These are phyloP conservation scores for Mythimna impura DNA, from an alignment of 2,888 invertebrate species.

Conservation along the genomic window DNA sequence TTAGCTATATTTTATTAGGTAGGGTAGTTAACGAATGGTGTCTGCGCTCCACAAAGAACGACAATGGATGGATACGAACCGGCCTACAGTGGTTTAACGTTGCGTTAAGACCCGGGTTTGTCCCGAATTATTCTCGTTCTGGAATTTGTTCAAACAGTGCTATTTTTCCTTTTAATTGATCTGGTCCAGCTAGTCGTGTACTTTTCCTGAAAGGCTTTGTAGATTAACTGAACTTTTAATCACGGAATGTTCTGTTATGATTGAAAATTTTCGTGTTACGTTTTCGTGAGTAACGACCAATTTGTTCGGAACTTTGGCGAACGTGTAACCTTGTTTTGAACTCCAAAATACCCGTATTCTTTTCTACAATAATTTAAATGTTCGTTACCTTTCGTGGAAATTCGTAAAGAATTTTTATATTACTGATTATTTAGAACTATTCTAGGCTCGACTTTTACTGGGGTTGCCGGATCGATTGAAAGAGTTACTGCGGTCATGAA, in stretches of 20 bases:
- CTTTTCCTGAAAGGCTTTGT: constrained; percentile 33
- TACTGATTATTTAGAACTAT: too few relatives aligned
- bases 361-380: not conserved
- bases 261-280: constrained; percentile 6
- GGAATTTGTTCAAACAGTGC: constrained; percentile 46
- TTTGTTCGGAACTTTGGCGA: not conserved
- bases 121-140: constrained; percentile 42
- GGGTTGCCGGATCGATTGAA: too few relatives aligned
- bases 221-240: constrained; percentile 54
- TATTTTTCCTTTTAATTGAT: constrained; percentile 47
- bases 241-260: constrained; percentile 26
- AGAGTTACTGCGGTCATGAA: too few relatives aligned
- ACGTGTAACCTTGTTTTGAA: constrained; percentile 11
- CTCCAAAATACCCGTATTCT: not conserved
- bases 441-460: too few relatives aligned
- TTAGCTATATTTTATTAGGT: constrained; percentile 56
- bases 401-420: not conserved
- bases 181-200: constrained; percentile 13
- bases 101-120: constrained; percentile 45
- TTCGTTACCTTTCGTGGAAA: not conserved
- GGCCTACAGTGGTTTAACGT: constrained; percentile 49
- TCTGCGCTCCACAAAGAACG: constrained; percentile 44
- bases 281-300: not conserved
- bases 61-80: constrained; percentile 42
- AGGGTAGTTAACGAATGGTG: constrained; percentile 55